A percentile compares a stretch with the other conserved stretches of the same genome.
phyloP scores from a whole-genome alignment of 2,113 vertebrate species.

The Paracanthobrama guichenoti region DNA sequence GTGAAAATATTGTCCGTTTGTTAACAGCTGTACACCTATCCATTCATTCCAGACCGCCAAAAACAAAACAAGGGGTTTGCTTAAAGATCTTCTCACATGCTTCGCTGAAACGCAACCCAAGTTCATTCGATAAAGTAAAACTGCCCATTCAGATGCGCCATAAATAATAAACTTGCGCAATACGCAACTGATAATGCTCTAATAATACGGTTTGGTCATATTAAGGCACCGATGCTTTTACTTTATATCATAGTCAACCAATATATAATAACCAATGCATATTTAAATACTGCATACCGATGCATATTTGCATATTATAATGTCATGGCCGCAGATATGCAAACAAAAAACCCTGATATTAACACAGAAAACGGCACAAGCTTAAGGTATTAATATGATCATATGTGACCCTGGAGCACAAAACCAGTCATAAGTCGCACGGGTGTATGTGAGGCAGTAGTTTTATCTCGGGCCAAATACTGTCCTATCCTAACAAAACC shows the following conservation, averaged over 20 bases:
- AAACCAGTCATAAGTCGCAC: too few relatives aligned
- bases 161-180: neutral
- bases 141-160: neutral
- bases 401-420: too few relatives aligned
- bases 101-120: neutral
- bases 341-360: neutral
- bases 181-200: neutral
- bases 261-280: neutral
- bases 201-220: neutral
- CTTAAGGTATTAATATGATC: neutral
- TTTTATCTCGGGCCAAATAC: too few relatives aligned
- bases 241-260: neutral
- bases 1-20: neutral
- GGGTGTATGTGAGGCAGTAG: too few relatives aligned
- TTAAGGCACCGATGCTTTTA: neutral
- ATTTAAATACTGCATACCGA: neutral
- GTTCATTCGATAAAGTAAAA: neutral
- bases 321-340: neutral
- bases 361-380: neutral
- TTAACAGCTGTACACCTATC: neutral
- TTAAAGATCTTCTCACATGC: too few relatives aligned
- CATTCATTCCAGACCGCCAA: neutral
- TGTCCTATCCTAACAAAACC: too few relatives aligned
- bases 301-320: neutral
- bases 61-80: neutral